Evolutionary conservation across 2,113 vertebrate species (phyloP).

Genomic region (Calidris pugnax): DNA sequence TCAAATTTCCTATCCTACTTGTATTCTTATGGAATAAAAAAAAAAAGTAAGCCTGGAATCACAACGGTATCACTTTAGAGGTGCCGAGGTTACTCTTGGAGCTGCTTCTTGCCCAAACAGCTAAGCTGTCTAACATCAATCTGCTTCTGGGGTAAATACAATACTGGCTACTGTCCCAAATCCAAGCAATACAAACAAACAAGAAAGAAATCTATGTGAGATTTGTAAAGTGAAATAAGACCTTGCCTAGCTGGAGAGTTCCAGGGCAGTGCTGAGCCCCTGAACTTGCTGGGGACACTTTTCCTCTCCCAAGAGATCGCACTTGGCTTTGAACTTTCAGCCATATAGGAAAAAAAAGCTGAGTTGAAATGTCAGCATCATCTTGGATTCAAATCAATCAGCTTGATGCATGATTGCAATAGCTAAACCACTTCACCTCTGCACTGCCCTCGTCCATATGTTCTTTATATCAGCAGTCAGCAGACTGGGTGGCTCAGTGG

Average conservation of each 20-base stretch:
- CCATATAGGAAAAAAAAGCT: constrained; percentile 26
- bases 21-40: neutral
- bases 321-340: constrained; percentile 73
- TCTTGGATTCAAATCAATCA: constrained; percentile 75
- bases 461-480: constrained; percentile 69
- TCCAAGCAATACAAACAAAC: constrained; percentile 19
- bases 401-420: constrained; percentile 64
- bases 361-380: constrained; percentile 59
- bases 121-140: constrained; percentile 9
- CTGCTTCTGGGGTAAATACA: neutral
- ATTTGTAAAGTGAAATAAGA: constrained; percentile 32
- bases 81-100: neutral
- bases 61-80: neutral
- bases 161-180: constrained; percentile 24
- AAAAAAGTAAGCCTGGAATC: neutral
- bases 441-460: constrained; percentile 64
- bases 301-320: constrained; percentile 42
- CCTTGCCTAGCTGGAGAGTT: neutral
- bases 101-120: neutral
- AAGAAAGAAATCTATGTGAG: neutral
- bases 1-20: neutral
- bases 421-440: constrained; percentile 61
- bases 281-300: constrained; percentile 30
- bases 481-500: constrained; percentile 64
- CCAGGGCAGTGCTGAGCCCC: constrained; percentile 41